Base-by-base conservation (phyloP, 1,140 invertebrate genomes). In the Drosophila repleta region DNA sequence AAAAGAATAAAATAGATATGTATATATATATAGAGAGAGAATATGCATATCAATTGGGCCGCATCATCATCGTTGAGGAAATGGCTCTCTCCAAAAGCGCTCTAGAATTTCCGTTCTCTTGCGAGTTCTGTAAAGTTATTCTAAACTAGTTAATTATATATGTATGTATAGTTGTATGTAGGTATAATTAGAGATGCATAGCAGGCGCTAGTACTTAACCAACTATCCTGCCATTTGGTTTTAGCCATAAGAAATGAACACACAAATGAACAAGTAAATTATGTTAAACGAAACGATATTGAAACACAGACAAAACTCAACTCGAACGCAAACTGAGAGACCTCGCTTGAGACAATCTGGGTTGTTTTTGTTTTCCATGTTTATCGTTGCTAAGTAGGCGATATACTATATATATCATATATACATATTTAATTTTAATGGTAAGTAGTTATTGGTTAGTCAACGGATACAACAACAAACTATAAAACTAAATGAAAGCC, bases 381-480 rank as follows among this genome's bases (percentile, higher is more conserved):
- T 37, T 29, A 56, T 24, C 20, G 52, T 55, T 49, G 15, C 18
- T 43, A 43, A n/a, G 55, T 43, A 17, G 39, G 39, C 32, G 32
- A 35, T 35, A 41, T n/a, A 41, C 39, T 35, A 41, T 58, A 37
- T 45, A 61, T 64, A 48, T 53, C 45, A 37, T 45, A 61, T 64
- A 55, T 57, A 67, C 43, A 52, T 55, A 62, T 35, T 46, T 32
- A 21, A 26, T 63, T 35, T 46, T 32, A 21, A 26, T 63, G 13
- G 13, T 63, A 41, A 49, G 24, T 41, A n/a, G n/a, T n/a, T n/a
- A 35, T 57, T 57, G 29, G 35, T 48, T 48, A 53, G 60, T 64
- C 41, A 85, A 85, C 55, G 58, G 32, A 77, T 75, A 81, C 66
- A 75, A 84, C 77, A 81, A 75, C 74, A 79, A 79, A 84, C 74